A percentile compares a stretch with the other conserved stretches of the same genome.
These are phyloP conservation scores for Epistrophe eligans DNA, from an alignment of 2,888 invertebrate genomes.

Conservation along the genomic window DNA sequence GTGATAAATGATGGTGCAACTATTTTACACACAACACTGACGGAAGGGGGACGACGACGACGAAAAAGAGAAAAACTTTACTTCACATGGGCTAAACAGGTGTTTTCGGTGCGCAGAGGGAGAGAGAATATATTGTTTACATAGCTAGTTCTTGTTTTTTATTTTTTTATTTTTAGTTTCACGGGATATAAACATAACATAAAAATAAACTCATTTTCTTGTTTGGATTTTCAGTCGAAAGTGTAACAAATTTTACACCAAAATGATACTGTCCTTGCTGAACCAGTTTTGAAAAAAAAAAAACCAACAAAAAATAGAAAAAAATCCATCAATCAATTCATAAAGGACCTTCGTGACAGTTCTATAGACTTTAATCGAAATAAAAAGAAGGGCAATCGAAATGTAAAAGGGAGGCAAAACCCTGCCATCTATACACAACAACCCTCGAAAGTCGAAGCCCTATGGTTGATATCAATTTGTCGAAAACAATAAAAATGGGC, in stretches of 20 bases:
- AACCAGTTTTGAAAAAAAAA: constrained; percentile 49
- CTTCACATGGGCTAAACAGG: constrained; percentile 68
- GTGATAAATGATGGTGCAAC: constrained; percentile 75
- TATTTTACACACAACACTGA: constrained; percentile 38
- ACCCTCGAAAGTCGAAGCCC: constrained; percentile 11
- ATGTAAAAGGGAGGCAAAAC: constrained; percentile 4
- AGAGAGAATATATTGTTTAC: constrained; percentile 21
- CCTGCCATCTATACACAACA: not conserved
- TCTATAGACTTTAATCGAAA: constrained; percentile 60
- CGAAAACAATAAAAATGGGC: constrained; percentile 69
- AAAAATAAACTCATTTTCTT: constrained; percentile 18
- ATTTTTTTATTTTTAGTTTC: constrained; percentile 25
- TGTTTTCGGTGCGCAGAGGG: constrained; percentile 39
- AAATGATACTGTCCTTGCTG: constrained; percentile 15
- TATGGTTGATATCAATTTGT: constrained; percentile 69
- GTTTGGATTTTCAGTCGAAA: constrained; percentile 13
- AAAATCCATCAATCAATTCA: constrained; percentile 70
- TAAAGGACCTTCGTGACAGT: constrained; percentile 74
- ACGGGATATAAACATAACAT: constrained; percentile 23
- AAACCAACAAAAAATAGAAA: not conserved
- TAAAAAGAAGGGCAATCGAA: constrained; percentile 62
- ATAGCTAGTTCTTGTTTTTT: constrained; percentile 9
- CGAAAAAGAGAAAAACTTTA: constrained; percentile 8
- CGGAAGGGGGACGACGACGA: constrained; percentile 11
- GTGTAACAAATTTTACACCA: constrained; percentile 22